Conservation (phyloP, 2,888 invertebrate species). For the Epistrophella euchroma region DNA sequence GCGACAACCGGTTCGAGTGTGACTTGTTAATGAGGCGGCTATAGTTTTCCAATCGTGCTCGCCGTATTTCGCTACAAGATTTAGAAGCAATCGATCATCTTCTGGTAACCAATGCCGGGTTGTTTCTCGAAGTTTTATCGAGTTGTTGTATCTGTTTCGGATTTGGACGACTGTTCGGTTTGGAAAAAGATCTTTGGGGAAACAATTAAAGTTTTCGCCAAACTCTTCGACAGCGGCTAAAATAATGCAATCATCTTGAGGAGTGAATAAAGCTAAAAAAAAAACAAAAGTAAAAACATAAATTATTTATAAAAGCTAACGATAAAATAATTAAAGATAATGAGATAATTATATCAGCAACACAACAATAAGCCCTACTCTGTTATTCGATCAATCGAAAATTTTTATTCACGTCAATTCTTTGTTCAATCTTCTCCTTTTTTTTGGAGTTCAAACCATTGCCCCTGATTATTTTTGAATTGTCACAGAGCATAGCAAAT, state of each 20-base stretch:
- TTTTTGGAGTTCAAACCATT: no score
- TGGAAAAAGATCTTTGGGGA: conserved; percentile 86
- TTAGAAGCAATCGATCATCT: conserved; percentile 87
- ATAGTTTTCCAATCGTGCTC: conserved; percentile 85
- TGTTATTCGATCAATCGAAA: no score
- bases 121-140: conserved; percentile 82
- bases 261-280: conserved; percentile 85
- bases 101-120: conserved; percentile 86
- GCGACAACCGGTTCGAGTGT: conserved; percentile 86
- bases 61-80: conserved; percentile 85
- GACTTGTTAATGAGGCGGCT: conserved; percentile 85
- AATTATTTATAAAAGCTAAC: no score
- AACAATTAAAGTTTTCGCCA: conserved; percentile 86
- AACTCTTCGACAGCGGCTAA: conserved; percentile 87
- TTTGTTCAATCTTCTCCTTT: no score
- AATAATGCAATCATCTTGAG: conserved; percentile 88
- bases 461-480: no score
- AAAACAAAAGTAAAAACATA: not conserved
- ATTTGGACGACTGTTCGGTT: conserved; percentile 87
- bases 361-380: no score
- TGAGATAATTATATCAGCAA: no score
- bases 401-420: no score
- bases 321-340: no score
- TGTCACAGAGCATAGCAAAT: no score
- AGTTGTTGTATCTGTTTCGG: conserved; percentile 86